These are phyloP conservation scores for Azemiops feae DNA, from an alignment of 2,113 vertebrate genomes.

Conservation along the genomic window DNA sequence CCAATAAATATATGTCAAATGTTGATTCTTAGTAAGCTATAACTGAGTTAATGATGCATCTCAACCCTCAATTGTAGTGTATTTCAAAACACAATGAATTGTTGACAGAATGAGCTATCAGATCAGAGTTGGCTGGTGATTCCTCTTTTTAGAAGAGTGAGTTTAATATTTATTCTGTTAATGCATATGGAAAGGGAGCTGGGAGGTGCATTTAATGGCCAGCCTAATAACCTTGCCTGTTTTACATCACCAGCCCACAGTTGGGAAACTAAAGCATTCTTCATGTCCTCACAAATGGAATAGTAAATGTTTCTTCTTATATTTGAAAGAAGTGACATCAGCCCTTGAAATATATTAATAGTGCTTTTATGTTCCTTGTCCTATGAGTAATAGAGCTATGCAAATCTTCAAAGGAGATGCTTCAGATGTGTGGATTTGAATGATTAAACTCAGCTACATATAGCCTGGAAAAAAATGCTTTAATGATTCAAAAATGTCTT, in stretches of 20 bases:
- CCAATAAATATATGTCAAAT: background rate
- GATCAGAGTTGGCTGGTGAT: background rate
- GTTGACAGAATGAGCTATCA: background rate
- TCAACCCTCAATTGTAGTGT: background rate
- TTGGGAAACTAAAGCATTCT: background rate
- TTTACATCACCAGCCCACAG: background rate
- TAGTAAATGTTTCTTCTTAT: background rate
- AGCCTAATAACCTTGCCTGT: background rate
- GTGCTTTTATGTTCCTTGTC: background rate
- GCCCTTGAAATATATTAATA: background rate
- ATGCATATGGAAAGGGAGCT: background rate
- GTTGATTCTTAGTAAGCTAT: background rate
- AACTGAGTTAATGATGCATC: background rate
- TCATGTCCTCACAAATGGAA: background rate
- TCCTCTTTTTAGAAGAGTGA: background rate
- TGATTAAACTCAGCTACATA: background rate
- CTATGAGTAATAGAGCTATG: background rate
- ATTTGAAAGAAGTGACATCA: background rate
- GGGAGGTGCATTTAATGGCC: background rate
- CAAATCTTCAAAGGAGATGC: background rate
- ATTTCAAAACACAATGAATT: background rate
- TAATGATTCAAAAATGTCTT: background rate
- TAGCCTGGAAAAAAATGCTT: background rate
- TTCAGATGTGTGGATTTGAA: background rate
- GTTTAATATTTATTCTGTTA: background rate